phyloP scores from a whole-genome alignment of 2,113 vertebrate genomes.

The Caretta caretta region DNA sequence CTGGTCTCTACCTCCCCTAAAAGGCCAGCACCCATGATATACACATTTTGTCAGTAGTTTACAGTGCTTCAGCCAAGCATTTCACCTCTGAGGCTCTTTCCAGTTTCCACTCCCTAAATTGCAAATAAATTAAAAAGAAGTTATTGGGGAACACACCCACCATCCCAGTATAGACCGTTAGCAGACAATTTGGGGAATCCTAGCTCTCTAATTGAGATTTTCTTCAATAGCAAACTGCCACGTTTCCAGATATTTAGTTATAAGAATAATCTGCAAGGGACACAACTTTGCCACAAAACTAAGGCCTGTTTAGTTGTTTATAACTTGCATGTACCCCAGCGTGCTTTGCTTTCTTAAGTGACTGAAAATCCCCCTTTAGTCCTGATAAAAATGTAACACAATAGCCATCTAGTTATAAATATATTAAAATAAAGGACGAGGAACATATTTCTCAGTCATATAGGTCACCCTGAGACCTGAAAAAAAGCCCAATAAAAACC shows the following conservation, averaged over 20 bases:
- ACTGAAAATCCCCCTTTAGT: background rate
- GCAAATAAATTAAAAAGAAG: background rate
- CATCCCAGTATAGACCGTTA: background rate
- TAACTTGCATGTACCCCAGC: background rate
- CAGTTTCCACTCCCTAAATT: background rate
- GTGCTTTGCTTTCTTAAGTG: background rate
- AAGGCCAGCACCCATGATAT: background rate
- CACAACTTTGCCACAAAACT: background rate
- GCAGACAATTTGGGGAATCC: background rate
- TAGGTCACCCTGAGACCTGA: background rate
- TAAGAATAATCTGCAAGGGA: background rate
- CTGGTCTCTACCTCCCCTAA: background rate
- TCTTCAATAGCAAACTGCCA: fast-evolving
- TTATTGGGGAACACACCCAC: background rate
- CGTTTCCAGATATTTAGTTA: background rate
- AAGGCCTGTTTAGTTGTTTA: background rate
- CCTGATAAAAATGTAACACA: background rate
- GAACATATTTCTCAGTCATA: background rate
- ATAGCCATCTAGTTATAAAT: background rate
- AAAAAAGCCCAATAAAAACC: background rate
- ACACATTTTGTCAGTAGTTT: background rate
- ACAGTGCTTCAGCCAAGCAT: background rate
- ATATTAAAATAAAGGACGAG: background rate
- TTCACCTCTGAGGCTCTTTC: background rate
- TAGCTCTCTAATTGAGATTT: background rate